Base-by-base conservation (phyloP, 2,113 vertebrate species). In the Corythoichthys haematopterus region DNA sequence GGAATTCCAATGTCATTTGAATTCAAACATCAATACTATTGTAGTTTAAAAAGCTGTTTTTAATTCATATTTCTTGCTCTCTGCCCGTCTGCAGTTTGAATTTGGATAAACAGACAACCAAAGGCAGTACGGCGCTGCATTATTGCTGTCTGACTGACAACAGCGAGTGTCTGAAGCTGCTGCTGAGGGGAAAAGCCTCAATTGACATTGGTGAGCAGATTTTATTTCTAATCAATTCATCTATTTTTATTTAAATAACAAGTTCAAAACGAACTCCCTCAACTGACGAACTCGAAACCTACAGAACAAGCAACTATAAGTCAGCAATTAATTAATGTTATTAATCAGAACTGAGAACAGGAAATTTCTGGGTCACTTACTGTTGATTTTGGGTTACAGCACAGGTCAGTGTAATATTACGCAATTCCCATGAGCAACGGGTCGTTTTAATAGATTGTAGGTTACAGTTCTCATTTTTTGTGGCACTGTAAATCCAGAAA, bases 61-160 rank as follows among this genome's bases (percentile, higher is more conserved):
- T 5, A 12, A 6, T 12, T 11, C 61, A 71, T 0, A n/a, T 3
- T 37, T 64, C 20, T 61, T 38, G 53, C n/a, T 51, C 55, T 45
- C 10, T 62, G 48, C 76, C 59, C 76, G 66, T 64, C 61, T 45
- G 33, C 79, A 99, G 97, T 61, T 92, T 96, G 81, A 99, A 99
- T 85, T 87, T 99, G 87, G 97, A 98, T 63, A 98, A 95, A 72
- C 97, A 98, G 84, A 99, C 97, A 0, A 92, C 90, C 56, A 99
- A 95, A 88, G 97, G 97, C 79, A 99, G 97, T 90, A 95, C 96
- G 0, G 96, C 96, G 33, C 90, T 99, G 74, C 97, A 99, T 80
- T 99, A 99, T 83, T 99, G 97, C 93, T 99, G 97, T 74, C 93
- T 98, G 86, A 98, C 96, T 0, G 97, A 98, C 92, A 98, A 98